Conservation (phyloP, 2,888 invertebrate genomes). For the Theretra japonica region DNA sequence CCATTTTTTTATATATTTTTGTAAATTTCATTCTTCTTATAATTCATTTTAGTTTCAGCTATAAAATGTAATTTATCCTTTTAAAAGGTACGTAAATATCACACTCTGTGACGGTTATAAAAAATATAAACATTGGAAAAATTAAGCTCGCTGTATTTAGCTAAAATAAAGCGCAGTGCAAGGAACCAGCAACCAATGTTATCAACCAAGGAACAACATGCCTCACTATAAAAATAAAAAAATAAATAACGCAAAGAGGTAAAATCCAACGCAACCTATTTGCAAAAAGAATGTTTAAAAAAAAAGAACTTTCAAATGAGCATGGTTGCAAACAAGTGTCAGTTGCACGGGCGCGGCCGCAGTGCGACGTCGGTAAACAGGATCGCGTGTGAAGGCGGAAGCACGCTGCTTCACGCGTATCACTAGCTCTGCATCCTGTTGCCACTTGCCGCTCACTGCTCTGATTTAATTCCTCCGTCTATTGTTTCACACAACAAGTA, state of each 20-base stretch:
- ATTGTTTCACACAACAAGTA: not conserved
- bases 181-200: too few species aligned
- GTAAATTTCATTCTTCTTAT: too few species aligned
- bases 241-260: not conserved
- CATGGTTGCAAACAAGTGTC: conserved; percentile 14
- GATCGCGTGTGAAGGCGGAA: conserved; percentile 64
- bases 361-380: conserved; percentile 37
- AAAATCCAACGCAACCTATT: not conserved
- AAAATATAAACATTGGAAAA: too few species aligned
- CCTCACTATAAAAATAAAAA: not conserved
- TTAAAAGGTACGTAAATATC: too few species aligned
- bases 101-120: too few species aligned
- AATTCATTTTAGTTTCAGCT: too few species aligned
- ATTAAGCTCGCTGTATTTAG: too few species aligned
- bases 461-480: conserved; percentile 19
- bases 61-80: too few species aligned
- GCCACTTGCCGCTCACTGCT: conserved; percentile 1
- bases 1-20: too few species aligned
- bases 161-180: too few species aligned
- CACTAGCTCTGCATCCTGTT: conserved; percentile 11
- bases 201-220: not conserved
- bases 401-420: conserved; percentile 47
- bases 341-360: conserved; percentile 12
- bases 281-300: not conserved
- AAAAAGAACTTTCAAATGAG: not conserved